Evolutionary conservation across 2,888 invertebrate genomes (phyloP), one percentile per base, ranked within the genome.

Genomic region (Sceliomorpha sp.): DNA sequence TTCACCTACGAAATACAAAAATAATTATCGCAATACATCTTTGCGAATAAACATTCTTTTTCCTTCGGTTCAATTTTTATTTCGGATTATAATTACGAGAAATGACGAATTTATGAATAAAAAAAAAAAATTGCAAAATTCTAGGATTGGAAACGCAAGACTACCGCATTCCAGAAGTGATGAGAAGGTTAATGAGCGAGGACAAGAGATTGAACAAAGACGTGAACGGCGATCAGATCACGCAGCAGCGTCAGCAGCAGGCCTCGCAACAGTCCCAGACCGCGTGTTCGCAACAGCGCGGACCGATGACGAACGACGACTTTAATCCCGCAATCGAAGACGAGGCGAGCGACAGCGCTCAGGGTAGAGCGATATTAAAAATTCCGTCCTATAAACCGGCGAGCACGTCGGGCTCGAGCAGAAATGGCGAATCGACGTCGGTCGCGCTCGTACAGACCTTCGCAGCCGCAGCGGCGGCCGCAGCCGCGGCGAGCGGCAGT

Each of bases 301-400:
- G 75, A 1, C 83, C 88, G 42, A 85, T 90, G 79, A 90, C 91
- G 76, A 88, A 90, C 88, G 89, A 88, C 72, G 87, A 88, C 68
- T 88, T 88, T 69, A 88, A 88, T 72, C 88, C 88, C 44, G 82
- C 77, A 55, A 84, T 88, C 75, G 88, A 88, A 70, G 88, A 88
- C 44, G 88, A 88, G 70, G 86, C 87, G 67, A 88, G 87, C 77
- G 88, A 87, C 75, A 85, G 87, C 67, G 87, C 81, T 71, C 85
- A 87, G 72, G 88, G 89, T 78, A 79, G 88, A 81, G 94, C 95
- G 89, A 96, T 96, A 89, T 92, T 97, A 83, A 96, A 95, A 91
- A 96, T 97, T 92, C 97, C 97, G 91, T 96, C 96, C 91, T 96
- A 95, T 90, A 94, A 93, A 89, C 95, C 96, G 78, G 85, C 83